Percentiles rank a stretch among this genome's conserved stretches.
Conservation (phyloP, 2,888 invertebrate species). For the Dasypogon diadema region DNA sequence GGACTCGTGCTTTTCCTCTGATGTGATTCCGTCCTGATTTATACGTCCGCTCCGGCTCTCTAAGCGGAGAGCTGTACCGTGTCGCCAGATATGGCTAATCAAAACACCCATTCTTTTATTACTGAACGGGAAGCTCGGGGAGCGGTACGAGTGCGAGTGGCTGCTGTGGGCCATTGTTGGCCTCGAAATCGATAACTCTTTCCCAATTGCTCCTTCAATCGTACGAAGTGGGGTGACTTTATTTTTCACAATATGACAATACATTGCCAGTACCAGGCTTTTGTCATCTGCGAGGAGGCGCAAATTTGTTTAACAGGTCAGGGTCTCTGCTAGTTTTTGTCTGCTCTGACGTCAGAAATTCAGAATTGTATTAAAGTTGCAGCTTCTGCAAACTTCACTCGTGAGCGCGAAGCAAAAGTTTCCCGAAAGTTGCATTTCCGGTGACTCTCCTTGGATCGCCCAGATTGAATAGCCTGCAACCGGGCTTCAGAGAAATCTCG, state of each 20-base stretch:
- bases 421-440: too few species aligned
- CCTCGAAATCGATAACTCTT: neutral
- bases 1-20: neutral
- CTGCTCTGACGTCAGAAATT: too few species aligned
- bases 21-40: slow-evolving; percentile 3
- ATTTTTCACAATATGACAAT: too few species aligned
- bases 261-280: too few species aligned
- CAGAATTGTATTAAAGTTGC: too few species aligned
- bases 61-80: neutral
- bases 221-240: neutral
- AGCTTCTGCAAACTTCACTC: too few species aligned
- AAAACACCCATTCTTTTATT: slow-evolving; percentile 1
- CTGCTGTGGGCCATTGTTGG: neutral
- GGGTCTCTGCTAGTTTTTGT: too few species aligned
- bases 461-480: too few species aligned
- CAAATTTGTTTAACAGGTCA: too few species aligned
- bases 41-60: neutral
- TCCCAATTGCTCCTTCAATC: neutral
- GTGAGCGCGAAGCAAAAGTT: too few species aligned
- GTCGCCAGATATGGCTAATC: slow-evolving; percentile 5
- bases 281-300: too few species aligned
- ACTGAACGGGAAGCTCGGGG: neutral
- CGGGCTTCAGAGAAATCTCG: neutral
- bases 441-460: too few species aligned
- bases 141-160: neutral